Evolutionary conservation across 2,797 vertebrate genomes (phyloP).

Genomic region (Babyrousa celebensis): DNA sequence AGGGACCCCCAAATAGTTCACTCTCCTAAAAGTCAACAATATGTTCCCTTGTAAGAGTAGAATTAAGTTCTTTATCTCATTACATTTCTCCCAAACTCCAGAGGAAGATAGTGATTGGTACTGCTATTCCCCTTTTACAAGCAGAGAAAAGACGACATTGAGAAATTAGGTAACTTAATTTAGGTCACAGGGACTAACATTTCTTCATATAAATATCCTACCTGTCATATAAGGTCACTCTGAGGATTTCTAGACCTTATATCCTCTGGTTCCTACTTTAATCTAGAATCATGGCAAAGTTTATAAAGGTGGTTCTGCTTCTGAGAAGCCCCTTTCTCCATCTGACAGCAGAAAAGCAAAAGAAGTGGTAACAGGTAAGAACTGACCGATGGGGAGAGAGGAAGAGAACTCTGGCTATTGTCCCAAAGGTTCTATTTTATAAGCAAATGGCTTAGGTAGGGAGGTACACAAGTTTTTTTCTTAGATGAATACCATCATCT

Average conservation of each 20-base stretch:
- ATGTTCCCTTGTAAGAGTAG: constrained; percentile 66
- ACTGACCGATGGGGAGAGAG: background rate
- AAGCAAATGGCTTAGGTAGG: background rate
- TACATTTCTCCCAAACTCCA: constrained; percentile 61
- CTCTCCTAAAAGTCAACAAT: constrained; percentile 78
- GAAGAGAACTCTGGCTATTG: background rate
- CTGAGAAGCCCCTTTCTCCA: background rate
- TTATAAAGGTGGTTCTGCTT: constrained; percentile 29
- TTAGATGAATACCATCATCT: background rate
- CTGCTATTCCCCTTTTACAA: background rate
- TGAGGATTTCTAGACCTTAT: constrained; percentile 48
- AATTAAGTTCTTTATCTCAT: constrained; percentile 77
- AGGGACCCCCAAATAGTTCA: constrained; percentile 70
- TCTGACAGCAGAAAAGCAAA: constrained; percentile 34
- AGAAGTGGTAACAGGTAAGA: background rate
- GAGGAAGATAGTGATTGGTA: constrained; percentile 30
- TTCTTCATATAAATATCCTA: constrained; percentile 58
- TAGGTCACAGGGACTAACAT: constrained; percentile 48
- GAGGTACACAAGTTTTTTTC: background rate
- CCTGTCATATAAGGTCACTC: background rate
- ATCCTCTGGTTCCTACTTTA: constrained; percentile 53
- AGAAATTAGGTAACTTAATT: constrained; percentile 64
- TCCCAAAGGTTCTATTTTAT: background rate
- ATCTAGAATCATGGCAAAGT: background rate
- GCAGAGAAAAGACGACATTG: background rate